Evolutionary conservation across 2,113 vertebrate species (phyloP).

Genomic region (Gopherus flavomarginatus): DNA sequence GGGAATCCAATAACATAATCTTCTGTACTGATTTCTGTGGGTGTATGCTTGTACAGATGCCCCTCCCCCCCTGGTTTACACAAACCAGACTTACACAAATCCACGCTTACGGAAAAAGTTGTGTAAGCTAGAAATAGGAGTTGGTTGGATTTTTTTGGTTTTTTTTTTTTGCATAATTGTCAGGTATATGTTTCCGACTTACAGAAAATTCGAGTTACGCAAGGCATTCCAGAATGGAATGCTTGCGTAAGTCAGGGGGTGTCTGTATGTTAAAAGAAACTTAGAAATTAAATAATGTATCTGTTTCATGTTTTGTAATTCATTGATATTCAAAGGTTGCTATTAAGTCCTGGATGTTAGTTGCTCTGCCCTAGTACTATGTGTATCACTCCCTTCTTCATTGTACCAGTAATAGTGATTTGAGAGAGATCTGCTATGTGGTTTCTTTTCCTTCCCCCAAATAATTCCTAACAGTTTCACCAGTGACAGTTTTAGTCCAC

Average conservation of each 20-base stretch:
- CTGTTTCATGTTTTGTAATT: background rate
- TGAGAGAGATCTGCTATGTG: background rate
- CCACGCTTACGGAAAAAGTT: too few relatives aligned
- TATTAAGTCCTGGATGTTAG: background rate
- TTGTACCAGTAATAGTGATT: background rate
- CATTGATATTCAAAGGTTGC: background rate
- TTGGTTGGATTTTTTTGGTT: too few relatives aligned
- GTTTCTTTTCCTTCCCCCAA: background rate
- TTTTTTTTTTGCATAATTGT: too few relatives aligned
- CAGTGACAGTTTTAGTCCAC: background rate
- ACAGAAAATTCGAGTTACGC: too few relatives aligned
- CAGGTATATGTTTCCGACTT: too few relatives aligned
- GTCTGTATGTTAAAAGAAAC: background rate
- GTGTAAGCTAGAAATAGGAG: too few relatives aligned
- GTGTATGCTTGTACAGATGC: background rate
- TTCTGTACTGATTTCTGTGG: background rate
- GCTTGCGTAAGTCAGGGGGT: too few relatives aligned
- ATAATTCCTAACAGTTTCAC: background rate
- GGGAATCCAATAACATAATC: background rate
- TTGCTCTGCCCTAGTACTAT: background rate
- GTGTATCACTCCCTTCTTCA: background rate
- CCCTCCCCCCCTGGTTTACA: too few relatives aligned
- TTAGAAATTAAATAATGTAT: background rate
- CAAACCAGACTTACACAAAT: too few relatives aligned
- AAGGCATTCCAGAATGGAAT: too few relatives aligned